These are phyloP conservation scores for Apis florea DNA, from an alignment of 1,140 invertebrate genomes.

Conservation along the genomic window DNA sequence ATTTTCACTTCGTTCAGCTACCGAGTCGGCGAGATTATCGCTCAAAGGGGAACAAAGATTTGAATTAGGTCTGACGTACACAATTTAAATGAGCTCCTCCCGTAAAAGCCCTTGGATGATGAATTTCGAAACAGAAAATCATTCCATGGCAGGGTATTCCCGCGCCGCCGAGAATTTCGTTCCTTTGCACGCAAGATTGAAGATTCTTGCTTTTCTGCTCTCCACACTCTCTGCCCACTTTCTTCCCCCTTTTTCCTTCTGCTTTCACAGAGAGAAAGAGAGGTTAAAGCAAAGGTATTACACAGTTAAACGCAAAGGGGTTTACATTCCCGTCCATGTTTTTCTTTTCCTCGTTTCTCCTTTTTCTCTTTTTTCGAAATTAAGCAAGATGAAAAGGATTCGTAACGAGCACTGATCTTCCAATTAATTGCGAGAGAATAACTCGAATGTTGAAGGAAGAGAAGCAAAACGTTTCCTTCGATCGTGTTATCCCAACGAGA, in stretches of 20 bases:
- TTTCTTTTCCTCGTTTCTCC: too few species aligned
- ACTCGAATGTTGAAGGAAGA: not conserved
- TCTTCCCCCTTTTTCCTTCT: not conserved
- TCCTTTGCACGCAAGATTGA: constrained; percentile 8
- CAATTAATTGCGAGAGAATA: not conserved
- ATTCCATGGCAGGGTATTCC: not conserved
- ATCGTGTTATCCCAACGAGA: constrained; percentile 20
- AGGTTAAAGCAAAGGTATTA: constrained; percentile 5
- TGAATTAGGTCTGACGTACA: constrained; percentile 10
- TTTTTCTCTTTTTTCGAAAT: not conserved
- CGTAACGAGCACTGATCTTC: constrained; percentile 9
- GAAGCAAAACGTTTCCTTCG: not conserved
- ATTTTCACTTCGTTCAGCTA: too few species aligned
- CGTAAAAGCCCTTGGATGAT: constrained; percentile 1
- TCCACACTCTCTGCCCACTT: not conserved
- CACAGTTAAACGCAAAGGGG: not conserved
- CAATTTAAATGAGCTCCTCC: constrained; percentile 15
- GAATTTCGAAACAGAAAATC: constrained; percentile 18
- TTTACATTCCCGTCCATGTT: not conserved
- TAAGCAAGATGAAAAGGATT: constrained; percentile 7
- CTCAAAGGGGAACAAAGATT: not conserved
- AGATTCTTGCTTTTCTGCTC: constrained; percentile 3
- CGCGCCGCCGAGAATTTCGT: not conserved
- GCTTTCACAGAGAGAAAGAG: not conserved
- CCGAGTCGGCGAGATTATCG: too few species aligned